Conservation (phyloP, 2,797 vertebrate genomes). For the Hypotaenidia okinawae region DNA sequence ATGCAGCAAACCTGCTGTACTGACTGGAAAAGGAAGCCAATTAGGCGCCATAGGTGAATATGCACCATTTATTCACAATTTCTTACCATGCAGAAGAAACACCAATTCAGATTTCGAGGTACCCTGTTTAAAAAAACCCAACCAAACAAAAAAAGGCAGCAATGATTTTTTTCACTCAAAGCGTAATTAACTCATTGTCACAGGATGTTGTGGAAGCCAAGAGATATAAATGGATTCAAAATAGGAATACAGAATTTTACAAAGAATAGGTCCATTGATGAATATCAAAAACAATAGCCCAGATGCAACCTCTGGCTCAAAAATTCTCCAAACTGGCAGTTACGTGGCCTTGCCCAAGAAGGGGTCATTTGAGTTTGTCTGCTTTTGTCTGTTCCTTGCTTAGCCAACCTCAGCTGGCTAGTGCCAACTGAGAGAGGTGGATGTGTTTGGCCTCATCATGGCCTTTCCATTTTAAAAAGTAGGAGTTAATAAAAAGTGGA, state of each 20-base stretch:
- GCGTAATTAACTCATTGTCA: constrained; percentile 1
- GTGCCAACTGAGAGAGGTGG: neutral
- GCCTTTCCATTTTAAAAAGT: neutral
- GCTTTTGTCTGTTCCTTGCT: neutral
- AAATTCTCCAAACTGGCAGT: neutral
- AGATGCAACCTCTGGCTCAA: constrained; percentile 46
- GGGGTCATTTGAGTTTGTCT: neutral
- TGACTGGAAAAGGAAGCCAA: neutral
- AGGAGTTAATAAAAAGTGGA: neutral
- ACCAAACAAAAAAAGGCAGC: neutral
- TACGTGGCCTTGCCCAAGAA: neutral
- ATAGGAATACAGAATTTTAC: constrained; percentile 11
- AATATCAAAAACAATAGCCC: constrained; percentile 45
- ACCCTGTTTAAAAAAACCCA: neutral
- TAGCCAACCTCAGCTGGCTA: neutral
- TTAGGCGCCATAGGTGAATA: neutral
- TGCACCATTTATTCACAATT: neutral
- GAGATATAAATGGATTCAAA: constrained; percentile 48
- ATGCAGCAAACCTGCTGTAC: neutral
- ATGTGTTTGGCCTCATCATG: neutral
- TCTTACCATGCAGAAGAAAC: neutral
- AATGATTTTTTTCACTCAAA: constrained; percentile 11
- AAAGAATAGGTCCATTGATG: constrained; percentile 51
- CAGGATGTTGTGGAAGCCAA: constrained; percentile 45
- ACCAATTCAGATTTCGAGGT: neutral